phyloP scores from a whole-genome alignment of 2,113 vertebrate genomes.

The Odocoileus hemionus region DNA sequence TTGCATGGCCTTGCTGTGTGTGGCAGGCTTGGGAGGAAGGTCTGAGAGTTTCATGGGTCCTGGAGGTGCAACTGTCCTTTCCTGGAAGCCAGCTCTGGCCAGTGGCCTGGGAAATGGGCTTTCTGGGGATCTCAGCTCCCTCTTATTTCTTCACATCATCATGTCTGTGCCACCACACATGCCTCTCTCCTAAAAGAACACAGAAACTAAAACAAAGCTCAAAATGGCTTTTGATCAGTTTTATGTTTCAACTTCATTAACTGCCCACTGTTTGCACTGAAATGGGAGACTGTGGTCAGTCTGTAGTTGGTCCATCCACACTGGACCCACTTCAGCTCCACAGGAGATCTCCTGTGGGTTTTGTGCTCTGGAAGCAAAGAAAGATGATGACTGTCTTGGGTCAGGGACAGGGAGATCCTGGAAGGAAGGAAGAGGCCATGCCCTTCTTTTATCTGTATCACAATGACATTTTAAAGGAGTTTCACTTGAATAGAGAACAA shows the following conservation, averaged over 20 bases:
- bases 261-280: neutral
- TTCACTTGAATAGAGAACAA: neutral
- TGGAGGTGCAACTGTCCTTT: neutral
- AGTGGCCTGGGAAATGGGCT: neutral
- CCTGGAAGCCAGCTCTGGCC: neutral
- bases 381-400: neutral
- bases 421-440: neutral
- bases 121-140: neutral
- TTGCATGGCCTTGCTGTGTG: neutral
- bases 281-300: fast-evolving
- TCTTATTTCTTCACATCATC: neutral
- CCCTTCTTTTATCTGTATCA: neutral
- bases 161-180: neutral
- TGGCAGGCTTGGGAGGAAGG: neutral
- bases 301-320: neutral
- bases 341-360: neutral
- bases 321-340: fast-evolving
- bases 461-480: neutral
- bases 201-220: neutral
- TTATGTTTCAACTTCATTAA: neutral
- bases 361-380: neutral
- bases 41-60: neutral
- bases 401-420: neutral
- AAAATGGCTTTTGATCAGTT: neutral
- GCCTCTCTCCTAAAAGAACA: neutral